Base-by-base conservation (phyloP, 1,140 invertebrate species). In the Ceratina japonica region DNA sequence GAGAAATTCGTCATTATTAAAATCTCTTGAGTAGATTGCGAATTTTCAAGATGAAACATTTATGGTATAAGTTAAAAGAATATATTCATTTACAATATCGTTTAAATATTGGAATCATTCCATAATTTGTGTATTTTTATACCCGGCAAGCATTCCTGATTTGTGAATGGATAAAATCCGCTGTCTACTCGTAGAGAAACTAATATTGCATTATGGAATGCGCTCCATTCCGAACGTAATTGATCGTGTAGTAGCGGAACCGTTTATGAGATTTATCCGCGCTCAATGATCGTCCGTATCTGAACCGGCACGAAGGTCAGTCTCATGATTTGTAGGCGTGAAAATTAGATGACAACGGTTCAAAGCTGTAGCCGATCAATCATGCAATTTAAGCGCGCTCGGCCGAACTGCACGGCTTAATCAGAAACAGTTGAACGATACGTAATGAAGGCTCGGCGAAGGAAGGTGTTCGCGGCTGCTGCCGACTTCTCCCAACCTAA, bases 401-500 rank as follows among this genome's bases (percentile, higher is more conserved):
- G 31, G 56, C 20, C 51, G 51, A 78, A 73, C 54, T 52, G 70
- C 61, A 51, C 15, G 49, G 52, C 22, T 52, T 64, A 79, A 79
- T 79, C 77, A 4, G 15, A 24, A 59, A 58, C 37, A 20, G 24
- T 66, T 27, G 27, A 22, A 59, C 24, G 24, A 18, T 13, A n/a
- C 18, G 15, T 61, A 62, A 75, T 58, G 49, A 54, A 80, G 27
- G 54, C 27, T 59, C 37, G 10, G 69, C 62, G 20, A 73, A 80
- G 75, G 78, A 49, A 80, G 70, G 63, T 49, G 22, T 7, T n/a
- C n/a, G 13, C 8, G 24, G 18, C n/a, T 13, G 59, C 51, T 76
- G 80, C 44, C 54, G 56, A 72, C 66, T 66, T 62, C 82, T 71
- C 56, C 27, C 52, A 75, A 66, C 65, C 77, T 79, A 63, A 79